Evolutionary conservation across 2,113 vertebrate species (phyloP), one percentile per base, ranked within the genome.

Genomic region (Pterocles gutturalis): DNA sequence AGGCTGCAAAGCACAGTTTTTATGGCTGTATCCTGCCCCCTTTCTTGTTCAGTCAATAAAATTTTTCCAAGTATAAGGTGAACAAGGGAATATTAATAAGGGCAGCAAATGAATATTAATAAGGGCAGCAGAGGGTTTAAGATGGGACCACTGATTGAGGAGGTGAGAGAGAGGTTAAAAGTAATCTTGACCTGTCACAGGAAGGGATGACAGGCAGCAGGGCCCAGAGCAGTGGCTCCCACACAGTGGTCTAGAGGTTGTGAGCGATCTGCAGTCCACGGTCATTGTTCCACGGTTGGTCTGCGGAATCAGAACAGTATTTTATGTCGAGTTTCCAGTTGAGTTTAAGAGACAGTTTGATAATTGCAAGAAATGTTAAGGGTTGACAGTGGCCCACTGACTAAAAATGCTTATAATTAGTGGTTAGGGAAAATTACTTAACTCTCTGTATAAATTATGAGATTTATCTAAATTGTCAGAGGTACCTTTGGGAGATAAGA

Each of bases 391-490:
- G 15, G 22, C 60, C 28, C 19, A 13, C 58, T 83, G 67, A 64
- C 20, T 17, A 64, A 60, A 67, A 75, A 17, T 3, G 6, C 71
- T 83, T 46, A 5, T 54, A 60, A 31, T 5, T 36, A 22, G 22
- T 41, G 13, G 5, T 72, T 81, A 80, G 43, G 29, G 21, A 64
- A 87, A 55, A 48, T 14, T 19, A 31, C 53, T 41, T 53, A 85
- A 61, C 17, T 79, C 31, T 61, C 11, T 61, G 9, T 48, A 36
- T 2, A 1, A 0, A 0, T 48, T 48, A 57, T 22, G 20, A 53
- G 7, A 16, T 18, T 70, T 89, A 70, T 46, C 36, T 61, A 12
- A 80, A 67, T 67, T 83, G 62, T 41, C 51, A 66, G 55, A 82
- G 26, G 13, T 53, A 13, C 33, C 43, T 54, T 51, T 73, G 28